Conservation (phyloP, 2,888 invertebrate species). For the Eumerus sabulonum region DNA sequence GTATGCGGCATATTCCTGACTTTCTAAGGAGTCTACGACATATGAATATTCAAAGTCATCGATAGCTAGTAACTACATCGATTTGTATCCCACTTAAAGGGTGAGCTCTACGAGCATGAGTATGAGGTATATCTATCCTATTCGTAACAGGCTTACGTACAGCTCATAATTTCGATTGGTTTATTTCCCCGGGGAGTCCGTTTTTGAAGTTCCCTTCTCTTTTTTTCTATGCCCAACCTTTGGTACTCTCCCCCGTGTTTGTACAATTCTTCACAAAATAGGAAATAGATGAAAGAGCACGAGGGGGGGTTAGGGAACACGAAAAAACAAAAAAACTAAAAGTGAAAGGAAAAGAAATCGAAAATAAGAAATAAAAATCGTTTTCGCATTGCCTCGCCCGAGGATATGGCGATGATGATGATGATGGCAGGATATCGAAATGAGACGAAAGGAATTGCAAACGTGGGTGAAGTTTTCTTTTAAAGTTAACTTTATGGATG, state of each 20-base stretch:
- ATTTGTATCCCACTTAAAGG: constrained; percentile 51
- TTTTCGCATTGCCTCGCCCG: constrained; percentile 66
- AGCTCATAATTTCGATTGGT: constrained; percentile 68
- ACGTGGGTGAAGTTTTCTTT: constrained; percentile 50
- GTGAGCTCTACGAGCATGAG: constrained; percentile 28
- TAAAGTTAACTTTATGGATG: constrained; percentile 65
- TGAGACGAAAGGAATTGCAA: constrained; percentile 34
- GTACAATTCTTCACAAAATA: constrained; percentile 50
- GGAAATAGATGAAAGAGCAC: constrained; percentile 41
- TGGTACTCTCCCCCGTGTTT: constrained; percentile 37
- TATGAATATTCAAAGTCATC: constrained; percentile 66
- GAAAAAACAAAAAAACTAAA: constrained; percentile 36
- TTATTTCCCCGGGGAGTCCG: constrained; percentile 65
- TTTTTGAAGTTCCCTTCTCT: constrained; percentile 44
- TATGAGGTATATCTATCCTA: background rate
- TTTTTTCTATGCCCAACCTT: background rate
- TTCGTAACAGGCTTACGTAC: constrained; percentile 21
- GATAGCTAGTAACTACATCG: constrained; percentile 52
- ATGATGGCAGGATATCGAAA: constrained; percentile 66
- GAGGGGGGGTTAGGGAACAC: no score
- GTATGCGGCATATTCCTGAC: constrained; percentile 20
- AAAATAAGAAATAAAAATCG: constrained; percentile 62
- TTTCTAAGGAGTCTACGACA: background rate
- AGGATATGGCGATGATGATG: constrained; percentile 64
- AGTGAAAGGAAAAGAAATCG: constrained; percentile 28